phyloP scores from a whole-genome alignment of 1,140 invertebrate species.

The Habropoda laboriosa region DNA sequence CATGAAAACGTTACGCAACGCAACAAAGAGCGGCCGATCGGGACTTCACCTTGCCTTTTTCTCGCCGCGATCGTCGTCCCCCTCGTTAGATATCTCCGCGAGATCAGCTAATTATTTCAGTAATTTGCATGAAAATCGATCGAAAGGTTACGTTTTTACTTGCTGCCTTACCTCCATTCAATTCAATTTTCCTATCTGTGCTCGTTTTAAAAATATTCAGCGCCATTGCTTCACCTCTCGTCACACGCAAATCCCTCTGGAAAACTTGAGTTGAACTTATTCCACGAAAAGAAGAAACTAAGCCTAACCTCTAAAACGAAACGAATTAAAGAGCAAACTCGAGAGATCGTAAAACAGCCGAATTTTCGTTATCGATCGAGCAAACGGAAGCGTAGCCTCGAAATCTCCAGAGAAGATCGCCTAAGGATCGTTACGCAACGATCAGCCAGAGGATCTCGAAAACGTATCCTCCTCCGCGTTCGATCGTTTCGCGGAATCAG shows the following conservation, averaged over 20 bases:
- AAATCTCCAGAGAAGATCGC: neutral
- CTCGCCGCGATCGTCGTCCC: neutral
- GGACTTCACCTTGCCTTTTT: slow-evolving; percentile 15
- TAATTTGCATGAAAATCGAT: slow-evolving; percentile 32
- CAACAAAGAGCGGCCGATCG: slow-evolving; percentile 43
- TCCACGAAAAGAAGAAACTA: no score
- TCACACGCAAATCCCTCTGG: no score
- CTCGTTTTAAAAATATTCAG: neutral
- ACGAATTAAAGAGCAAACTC: neutral
- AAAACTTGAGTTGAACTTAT: no score
- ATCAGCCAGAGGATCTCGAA: neutral
- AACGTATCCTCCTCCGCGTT: slow-evolving; percentile 3
- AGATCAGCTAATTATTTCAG: slow-evolving; percentile 81
- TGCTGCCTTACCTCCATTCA: neutral
- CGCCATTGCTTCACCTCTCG: neutral
- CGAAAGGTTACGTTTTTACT: neutral
- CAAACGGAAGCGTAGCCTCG: neutral
- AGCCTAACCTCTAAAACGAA: no score
- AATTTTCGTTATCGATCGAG: neutral
- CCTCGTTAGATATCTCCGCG: slow-evolving; percentile 70
- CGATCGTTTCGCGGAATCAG: slow-evolving; percentile 72
- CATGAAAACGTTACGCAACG: slow-evolving; percentile 48
- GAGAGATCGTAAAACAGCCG: neutral
- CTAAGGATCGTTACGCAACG: slow-evolving; percentile 28
- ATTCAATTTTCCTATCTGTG: neutral